phyloP scores from a whole-genome alignment of 2,888 invertebrate genomes.

The Aromia moschata region DNA sequence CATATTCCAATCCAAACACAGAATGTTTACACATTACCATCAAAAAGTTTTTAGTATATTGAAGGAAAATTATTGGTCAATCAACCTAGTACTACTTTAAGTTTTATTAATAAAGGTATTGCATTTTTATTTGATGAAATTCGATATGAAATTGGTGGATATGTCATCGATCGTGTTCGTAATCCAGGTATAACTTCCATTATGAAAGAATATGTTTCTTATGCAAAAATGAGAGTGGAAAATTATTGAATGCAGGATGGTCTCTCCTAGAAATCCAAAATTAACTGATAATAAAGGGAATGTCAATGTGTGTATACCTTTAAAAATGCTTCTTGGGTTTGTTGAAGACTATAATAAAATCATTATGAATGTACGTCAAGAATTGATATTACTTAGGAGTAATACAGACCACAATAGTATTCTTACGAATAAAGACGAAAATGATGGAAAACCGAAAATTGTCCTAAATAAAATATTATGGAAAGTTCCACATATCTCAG shows the following conservation, averaged over 20 bases:
- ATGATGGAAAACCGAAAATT: slow-evolving; percentile 17
- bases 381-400: slow-evolving; percentile 53
- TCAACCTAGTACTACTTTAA: slow-evolving; percentile 10
- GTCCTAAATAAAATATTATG: slow-evolving; percentile 1
- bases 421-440: background rate
- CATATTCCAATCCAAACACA: slow-evolving; percentile 10
- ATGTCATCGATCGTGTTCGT: slow-evolving; percentile 30
- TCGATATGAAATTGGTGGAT: slow-evolving; percentile 18
- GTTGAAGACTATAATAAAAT: slow-evolving; percentile 53
- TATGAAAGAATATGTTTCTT: slow-evolving; percentile 55
- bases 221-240: slow-evolving; percentile 42
- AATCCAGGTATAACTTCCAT: slow-evolving; percentile 53
- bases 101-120: slow-evolving; percentile 28
- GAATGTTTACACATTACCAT: slow-evolving; percentile 10
- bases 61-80: slow-evolving; percentile 6
- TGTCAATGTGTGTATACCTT: slow-evolving; percentile 12
- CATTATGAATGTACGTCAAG: slow-evolving; percentile 58
- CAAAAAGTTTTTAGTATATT: slow-evolving; percentile 10
- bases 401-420: slow-evolving; percentile 42
- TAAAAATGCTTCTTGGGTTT: slow-evolving; percentile 48
- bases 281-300: slow-evolving; percentile 31
- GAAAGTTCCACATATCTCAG: slow-evolving; percentile 13
- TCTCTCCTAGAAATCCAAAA: background rate
- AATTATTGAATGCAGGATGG: slow-evolving; percentile 1
- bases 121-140: slow-evolving; percentile 22